Evolutionary conservation across 2,888 invertebrate species (phyloP).

Genomic region (Ochlodes sylvanus): DNA sequence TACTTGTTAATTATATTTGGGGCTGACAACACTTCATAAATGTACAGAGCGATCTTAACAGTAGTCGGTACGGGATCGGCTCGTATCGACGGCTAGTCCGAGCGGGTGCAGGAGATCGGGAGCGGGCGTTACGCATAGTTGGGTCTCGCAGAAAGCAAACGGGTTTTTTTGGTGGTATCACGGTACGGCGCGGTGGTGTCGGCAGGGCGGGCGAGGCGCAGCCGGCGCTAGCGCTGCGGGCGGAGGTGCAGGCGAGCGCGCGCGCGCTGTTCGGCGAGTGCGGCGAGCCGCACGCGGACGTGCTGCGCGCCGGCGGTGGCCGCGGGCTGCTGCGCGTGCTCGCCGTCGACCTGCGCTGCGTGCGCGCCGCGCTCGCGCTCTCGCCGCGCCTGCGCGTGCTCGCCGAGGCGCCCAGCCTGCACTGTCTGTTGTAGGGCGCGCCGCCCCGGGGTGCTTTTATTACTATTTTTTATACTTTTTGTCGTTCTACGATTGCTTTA

Average conservation of each 20-base stretch:
- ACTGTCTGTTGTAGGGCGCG: constrained; percentile 49
- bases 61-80: too few species aligned
- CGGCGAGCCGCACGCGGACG: constrained; percentile 49
- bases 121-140: too few species aligned
- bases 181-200: too few species aligned
- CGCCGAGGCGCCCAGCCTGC: constrained; percentile 51
- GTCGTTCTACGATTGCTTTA: background rate
- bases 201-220: background rate
- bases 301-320: constrained; percentile 54
- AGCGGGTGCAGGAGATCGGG: too few species aligned
- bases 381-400: constrained; percentile 43
- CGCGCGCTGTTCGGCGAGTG: constrained; percentile 17
- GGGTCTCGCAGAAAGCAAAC: too few species aligned
- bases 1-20: too few species aligned
- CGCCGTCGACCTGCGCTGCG: constrained; percentile 49
- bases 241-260: constrained; percentile 44
- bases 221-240: constrained; percentile 8
- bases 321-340: constrained; percentile 81
- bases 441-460: background rate
- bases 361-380: constrained; percentile 54
- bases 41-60: too few species aligned
- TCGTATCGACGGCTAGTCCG: too few species aligned
- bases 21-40: too few species aligned
- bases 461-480: background rate
- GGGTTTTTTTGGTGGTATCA: too few species aligned